Conservation (phyloP, 1,140 invertebrate species). For the Brachionus rubens region DNA sequence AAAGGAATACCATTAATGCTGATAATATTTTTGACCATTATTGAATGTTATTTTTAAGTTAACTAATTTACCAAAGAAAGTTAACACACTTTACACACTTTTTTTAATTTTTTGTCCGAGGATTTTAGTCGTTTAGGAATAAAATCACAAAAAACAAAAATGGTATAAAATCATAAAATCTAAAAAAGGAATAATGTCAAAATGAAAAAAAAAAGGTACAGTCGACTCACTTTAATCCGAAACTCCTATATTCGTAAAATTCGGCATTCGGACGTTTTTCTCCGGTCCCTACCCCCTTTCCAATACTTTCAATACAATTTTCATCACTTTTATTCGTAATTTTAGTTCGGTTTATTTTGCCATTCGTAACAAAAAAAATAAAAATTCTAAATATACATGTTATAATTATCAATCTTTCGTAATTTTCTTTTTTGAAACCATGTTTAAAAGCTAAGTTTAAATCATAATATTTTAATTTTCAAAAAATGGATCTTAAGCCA, state of each 20-base stretch:
- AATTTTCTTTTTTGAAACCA: conserved; percentile 15
- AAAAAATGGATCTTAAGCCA: conserved; percentile 26
- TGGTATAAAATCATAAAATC: too few species aligned
- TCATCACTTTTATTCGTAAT: conserved; percentile 15
- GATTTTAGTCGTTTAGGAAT: too few species aligned
- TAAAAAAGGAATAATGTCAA: too few species aligned
- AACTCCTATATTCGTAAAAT: neutral
- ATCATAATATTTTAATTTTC: conserved; percentile 10
- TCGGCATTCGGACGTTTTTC: neutral
- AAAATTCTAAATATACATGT: conserved; percentile 15
- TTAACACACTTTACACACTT: too few species aligned
- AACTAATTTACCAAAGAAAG: too few species aligned
- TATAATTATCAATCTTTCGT: conserved; percentile 18
- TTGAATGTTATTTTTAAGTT: too few species aligned
- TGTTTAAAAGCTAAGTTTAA: neutral
- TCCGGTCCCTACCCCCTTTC: neutral
- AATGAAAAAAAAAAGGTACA: too few species aligned
- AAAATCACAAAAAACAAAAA: too few species aligned
- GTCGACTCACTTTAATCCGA: neutral
- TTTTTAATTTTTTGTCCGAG: too few species aligned
- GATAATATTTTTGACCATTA: too few species aligned
- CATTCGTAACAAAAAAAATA: conserved; percentile 18
- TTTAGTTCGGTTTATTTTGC: conserved; percentile 19
- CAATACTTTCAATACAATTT: conserved; percentile 3
- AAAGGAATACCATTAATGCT: too few species aligned